Base-by-base conservation (phyloP, 2,113 vertebrate genomes). In the Serilophus lunatus region DNA sequence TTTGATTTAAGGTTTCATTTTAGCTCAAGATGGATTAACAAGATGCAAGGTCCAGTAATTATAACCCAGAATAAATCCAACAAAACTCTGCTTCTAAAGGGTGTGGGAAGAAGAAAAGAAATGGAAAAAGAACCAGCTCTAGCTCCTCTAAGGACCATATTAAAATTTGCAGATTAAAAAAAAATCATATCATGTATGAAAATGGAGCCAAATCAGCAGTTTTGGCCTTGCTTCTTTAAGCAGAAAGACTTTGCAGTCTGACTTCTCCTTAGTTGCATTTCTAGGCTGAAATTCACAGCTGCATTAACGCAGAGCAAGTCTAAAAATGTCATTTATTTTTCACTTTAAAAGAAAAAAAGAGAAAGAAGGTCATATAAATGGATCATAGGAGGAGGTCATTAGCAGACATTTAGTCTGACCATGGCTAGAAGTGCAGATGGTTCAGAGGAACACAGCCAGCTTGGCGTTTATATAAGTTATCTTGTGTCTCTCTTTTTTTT, bases 351-450 rank as follows among this genome's bases (percentile, higher is more conserved):
- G 12, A 0, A 7, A 24, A 24, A 3, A 29, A 49, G 14, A 68
- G 36, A 77, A 88, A 82, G 53, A 88, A 12, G 54, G 53, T 89
- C 90, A 75, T 86, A 96, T 92, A 97, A 97, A 95, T 88, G 97
- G 93, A 93, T 97, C 56, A 53, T 6, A 92, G 86, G 94, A 96
- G 94, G 40, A 19, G 31, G 45, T 93, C 88, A 97, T 97, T 97
- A 98, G 93, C 95, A 98, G 97, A 97, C 96, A 94, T 96, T 97
- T 93, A 96, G 97, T 96, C 97, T 97, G 96, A 97, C 97, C 95
- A 90, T 69, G 92, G 91, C 9, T 94, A 91, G 96, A 96, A 94
- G 92, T 95, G 86, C 98, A 98, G 97, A 98, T 98, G 97, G 97
- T 96, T 97, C 90, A 93, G 95, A 96, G 97, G 97, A 98, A 94